Evolutionary conservation across 2,113 vertebrate genomes (phyloP), one percentile per base, ranked within the genome.

Genomic region (Gopherus flavomarginatus): DNA sequence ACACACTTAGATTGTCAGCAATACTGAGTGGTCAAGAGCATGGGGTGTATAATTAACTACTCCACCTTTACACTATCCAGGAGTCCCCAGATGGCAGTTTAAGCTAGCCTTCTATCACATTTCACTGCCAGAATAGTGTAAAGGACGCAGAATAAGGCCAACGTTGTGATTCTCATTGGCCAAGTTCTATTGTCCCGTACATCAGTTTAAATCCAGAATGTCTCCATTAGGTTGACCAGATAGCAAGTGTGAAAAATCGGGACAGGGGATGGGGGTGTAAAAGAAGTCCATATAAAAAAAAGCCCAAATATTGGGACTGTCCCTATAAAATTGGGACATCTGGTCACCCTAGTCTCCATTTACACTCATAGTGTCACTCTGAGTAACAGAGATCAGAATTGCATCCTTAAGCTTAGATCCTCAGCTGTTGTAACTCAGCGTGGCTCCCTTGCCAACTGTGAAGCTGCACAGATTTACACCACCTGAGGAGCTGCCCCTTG

Each of bases 61-160:
- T 44, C 44, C 24, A 49, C 49, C 5, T 8, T 27, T 47, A 50
- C 24, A 49, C 11, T 12, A 80, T 27, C 13, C 44, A 31, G 44
- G 27, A 79, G 22, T 79, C 27, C 42, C 47, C 38, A 44, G 14
- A 29, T 8, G 44, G 44, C 78, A 49, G 44, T 50, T 38, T 44
- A 31, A 27, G 35, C 17, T 8, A 75, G 24, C 42, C 42, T 42
- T 42, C 42, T 42, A 42, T 42, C 42, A 42, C 38, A 31, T 3
- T 50, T 12, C 54, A 69, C 72, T 49, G 59, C 47, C 29, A 88
- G 53, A 49, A 8, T 31, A 21, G 42, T 1, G 8, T 56, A 4
- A 1, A 22, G 47, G 24, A 38, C 0, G 0, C 0, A 0, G 59
- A 83, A 26, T n/a, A 5, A 35, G 31, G 35, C 5, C 65, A 10